Conservation (phyloP, 2,888 invertebrate genomes). For the Pantelozetes paolii region DNA sequence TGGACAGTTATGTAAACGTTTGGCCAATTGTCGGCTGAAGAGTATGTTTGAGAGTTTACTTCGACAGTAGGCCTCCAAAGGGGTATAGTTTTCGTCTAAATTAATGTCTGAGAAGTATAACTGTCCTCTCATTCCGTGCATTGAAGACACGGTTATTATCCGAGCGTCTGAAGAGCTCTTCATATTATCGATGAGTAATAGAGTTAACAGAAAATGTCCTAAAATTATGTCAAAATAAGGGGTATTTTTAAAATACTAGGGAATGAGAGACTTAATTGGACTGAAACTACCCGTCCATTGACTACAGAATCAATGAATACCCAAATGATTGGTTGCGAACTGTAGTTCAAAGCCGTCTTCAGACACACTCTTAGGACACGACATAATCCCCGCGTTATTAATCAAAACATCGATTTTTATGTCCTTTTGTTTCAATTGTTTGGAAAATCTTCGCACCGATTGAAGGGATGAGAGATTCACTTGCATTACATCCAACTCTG, state of each 20-base stretch:
- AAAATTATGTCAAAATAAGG: neutral
- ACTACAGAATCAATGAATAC: too few species aligned
- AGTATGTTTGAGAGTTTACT: constrained; percentile 53
- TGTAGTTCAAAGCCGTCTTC: constrained; percentile 46
- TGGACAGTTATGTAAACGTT: constrained; percentile 48
- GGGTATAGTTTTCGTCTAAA: constrained; percentile 48
- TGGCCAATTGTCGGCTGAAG: constrained; percentile 51
- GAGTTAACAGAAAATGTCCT: constrained; percentile 46
- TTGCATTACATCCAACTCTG: constrained; percentile 46
- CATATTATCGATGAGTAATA: constrained; percentile 43
- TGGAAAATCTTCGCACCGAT: constrained; percentile 66
- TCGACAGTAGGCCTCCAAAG: constrained; percentile 50
- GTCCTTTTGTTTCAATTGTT: constrained; percentile 46
- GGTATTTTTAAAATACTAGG: too few species aligned
- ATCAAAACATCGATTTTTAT: constrained; percentile 44
- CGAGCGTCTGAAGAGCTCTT: constrained; percentile 45
- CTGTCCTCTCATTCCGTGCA: constrained; percentile 51
- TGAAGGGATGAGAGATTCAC: constrained; percentile 66
- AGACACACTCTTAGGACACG: constrained; percentile 38
- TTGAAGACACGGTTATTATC: constrained; percentile 52
- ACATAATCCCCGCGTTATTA: constrained; percentile 46
- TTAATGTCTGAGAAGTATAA: constrained; percentile 50
- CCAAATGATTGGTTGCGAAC: constrained; percentile 47
- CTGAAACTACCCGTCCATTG: too few species aligned
- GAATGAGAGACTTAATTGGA: too few species aligned